Base-by-base conservation (phyloP, 2,797 vertebrate species). In the Toxotes lorentzi region DNA sequence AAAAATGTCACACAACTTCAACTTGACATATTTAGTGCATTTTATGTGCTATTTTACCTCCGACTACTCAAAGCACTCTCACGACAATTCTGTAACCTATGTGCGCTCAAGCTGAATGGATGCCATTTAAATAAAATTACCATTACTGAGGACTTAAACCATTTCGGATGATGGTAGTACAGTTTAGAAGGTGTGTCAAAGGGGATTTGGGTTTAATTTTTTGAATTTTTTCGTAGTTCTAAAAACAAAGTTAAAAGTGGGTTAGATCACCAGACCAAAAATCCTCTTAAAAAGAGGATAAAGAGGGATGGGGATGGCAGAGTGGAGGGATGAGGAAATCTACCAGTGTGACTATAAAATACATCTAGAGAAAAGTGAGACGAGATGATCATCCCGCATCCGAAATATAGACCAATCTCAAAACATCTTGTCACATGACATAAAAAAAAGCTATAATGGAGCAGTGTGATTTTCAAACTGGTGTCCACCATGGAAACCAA, bases 11-110 rank as follows among this genome's bases (percentile, higher is more conserved):
- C 90, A 89, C 84, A 84, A 93, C 94, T 95, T 95, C 93, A 93
- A 93, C 83, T 93, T 91, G 91, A 93, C 92, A 94, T 93, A 94
- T 95, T 94, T 94, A 95, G 95, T 96, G 95, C 95, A 95, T 96
- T 94, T 94, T 91, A 93, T 95, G 95, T 95, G 94, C 95, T 95
- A 93, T 94, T 90, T 92, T 90, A 92, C 90, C 88, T 91, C 67
- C 27, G 82, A 90, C 91, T 89, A 89, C 79, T 89, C 88, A 84
- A 92, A 93, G 83, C 88, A 90, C 87, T 89, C 84, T 89, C 78
- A 87, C 56, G 21, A 92, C 78, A 53, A 76, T 82, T 88, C 80
- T 85, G 86, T 91, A 91, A 94, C 87, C 85, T 83, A 89, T 89
- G 91, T 94, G 91, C 73, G 76, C 89, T 93, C 80, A 81, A 84